phyloP scores from a whole-genome alignment of 2,113 vertebrate genomes.

The Pseudonaja textilis region DNA sequence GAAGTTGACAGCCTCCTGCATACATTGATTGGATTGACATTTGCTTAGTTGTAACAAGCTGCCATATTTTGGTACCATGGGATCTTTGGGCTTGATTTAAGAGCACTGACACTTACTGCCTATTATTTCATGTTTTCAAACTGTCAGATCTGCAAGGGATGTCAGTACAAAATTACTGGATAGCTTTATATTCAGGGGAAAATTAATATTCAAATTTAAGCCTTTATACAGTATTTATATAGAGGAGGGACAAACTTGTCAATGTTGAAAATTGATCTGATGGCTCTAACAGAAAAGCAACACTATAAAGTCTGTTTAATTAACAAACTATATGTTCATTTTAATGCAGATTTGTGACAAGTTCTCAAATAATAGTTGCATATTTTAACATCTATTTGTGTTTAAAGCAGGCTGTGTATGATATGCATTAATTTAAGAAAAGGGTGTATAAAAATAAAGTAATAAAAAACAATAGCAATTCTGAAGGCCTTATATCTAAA shows the following conservation, averaged over 20 bases:
- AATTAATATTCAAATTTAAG: constrained; percentile 57
- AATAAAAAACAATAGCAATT: neutral
- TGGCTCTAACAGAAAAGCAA: neutral
- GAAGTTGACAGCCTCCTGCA: constrained; percentile 72
- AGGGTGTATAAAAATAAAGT: neutral
- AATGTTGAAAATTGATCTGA: constrained; percentile 34
- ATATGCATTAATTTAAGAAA: constrained; percentile 9
- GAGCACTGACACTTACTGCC: constrained; percentile 82
- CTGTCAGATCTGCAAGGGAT: constrained; percentile 83
- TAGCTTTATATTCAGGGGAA: constrained; percentile 64
- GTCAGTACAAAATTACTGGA: constrained; percentile 82
- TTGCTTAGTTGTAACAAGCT: constrained; percentile 82
- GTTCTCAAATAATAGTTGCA: constrained; percentile 8
- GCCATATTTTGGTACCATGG: constrained; percentile 70
- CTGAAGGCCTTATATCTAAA: neutral
- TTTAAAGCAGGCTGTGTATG: constrained; percentile 9
- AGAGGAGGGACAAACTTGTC: constrained; percentile 39
- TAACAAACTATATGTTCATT: constrained; percentile 16
- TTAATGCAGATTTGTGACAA: constrained; percentile 6
- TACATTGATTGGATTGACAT: constrained; percentile 76
- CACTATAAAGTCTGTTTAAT: constrained; percentile 4
- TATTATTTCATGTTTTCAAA: constrained; percentile 85
- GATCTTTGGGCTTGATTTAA: constrained; percentile 80
- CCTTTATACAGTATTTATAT: constrained; percentile 24
- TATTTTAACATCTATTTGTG: constrained; percentile 6